Base-by-base conservation (phyloP, 2,888 invertebrate species). In the Eupithecia subfuscata region DNA sequence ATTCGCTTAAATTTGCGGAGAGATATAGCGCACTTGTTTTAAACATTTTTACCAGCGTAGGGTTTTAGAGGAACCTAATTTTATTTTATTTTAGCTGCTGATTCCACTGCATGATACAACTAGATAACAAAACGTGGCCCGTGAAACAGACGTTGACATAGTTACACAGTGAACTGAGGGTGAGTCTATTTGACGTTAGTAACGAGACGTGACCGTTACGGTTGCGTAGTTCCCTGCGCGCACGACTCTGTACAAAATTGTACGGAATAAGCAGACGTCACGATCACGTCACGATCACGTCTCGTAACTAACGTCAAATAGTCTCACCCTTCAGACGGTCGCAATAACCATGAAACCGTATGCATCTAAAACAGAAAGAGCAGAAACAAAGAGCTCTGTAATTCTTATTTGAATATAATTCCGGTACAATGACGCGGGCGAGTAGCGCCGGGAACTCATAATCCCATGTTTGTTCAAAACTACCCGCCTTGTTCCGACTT, bases 401-500 rank as follows among this genome's bases (percentile, higher is more conserved):
- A 25, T 6, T 60, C 25, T 22, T 60, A 22, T 64, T 34, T 30
- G 30, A 64, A 16, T 34, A 34, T 18, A 73, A 70, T 70, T 75
- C 56, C 56, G 48, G n/a, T 43, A 11, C 63, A 45, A 73, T 73
- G 22, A 52, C 63, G 68, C 52, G 52, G n/a, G n/a, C 22, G 22
- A 56, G 52, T 56, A 11, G 52, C 69, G 64, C 48, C 18, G 69
- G 37, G 45, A 60, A 69, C 76, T 74, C 71, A 56, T 76, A 71
- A 69, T 45, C 60, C n/a, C 18, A n/a, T 73, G 71, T 74, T 71
- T 74, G 76, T 72, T 71, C 64, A 22, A 48, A 71, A 69, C 76
- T 71, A 71, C 74, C 18, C 74, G 71, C 73, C 25, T 25, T 64
- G 52, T 48, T 52, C 63, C 14, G 67, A 37, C 37, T 37, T 37